These are phyloP conservation scores for Mesorhabditis sp. DNA, from an alignment of 2,888 invertebrate genomes.

Conservation along the genomic window DNA sequence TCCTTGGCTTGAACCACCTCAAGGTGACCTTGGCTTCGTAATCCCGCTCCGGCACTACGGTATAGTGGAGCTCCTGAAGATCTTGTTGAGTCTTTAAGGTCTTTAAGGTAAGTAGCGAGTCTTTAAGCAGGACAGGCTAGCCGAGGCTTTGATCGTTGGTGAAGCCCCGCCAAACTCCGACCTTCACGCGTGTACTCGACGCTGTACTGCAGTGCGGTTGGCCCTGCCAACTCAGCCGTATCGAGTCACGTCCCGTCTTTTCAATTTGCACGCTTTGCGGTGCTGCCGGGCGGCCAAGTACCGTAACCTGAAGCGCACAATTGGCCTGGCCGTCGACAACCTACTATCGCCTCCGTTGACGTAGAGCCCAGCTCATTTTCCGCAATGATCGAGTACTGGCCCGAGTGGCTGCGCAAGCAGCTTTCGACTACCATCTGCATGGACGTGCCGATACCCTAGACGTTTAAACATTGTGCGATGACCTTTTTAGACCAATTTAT, in stretches of 20 bases:
- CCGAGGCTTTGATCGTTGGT: too few relatives aligned
- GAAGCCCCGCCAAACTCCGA: not conserved
- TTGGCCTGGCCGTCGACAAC: constrained; percentile 11
- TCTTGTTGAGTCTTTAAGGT: too few relatives aligned
- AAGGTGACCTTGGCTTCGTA: not conserved
- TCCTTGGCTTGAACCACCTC: not conserved
- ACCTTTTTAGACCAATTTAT: too few relatives aligned
- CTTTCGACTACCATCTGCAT: constrained; percentile 18
- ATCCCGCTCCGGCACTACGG: not conserved
- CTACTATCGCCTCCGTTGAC: constrained; percentile 22
- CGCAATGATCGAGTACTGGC: constrained; percentile 32
- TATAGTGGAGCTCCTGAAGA: not conserved
- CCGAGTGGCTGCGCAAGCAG: constrained; percentile 19
- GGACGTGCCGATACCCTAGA: not conserved
- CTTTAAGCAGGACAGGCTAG: not conserved
- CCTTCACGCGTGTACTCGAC: constrained; percentile 27
- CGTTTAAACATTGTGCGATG: not conserved
- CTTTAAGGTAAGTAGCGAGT: too few relatives aligned
- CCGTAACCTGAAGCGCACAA: not conserved
- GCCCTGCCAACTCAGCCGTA: constrained; percentile 29
- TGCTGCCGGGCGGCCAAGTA: not conserved
- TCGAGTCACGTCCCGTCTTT: constrained; percentile 20
- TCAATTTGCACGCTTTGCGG: not conserved
- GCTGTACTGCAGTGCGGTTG: constrained; percentile 23
- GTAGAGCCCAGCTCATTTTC: constrained; percentile 28